phyloP scores from a whole-genome alignment of 1,140 invertebrate genomes.

The Marisa cornuarietis region DNA sequence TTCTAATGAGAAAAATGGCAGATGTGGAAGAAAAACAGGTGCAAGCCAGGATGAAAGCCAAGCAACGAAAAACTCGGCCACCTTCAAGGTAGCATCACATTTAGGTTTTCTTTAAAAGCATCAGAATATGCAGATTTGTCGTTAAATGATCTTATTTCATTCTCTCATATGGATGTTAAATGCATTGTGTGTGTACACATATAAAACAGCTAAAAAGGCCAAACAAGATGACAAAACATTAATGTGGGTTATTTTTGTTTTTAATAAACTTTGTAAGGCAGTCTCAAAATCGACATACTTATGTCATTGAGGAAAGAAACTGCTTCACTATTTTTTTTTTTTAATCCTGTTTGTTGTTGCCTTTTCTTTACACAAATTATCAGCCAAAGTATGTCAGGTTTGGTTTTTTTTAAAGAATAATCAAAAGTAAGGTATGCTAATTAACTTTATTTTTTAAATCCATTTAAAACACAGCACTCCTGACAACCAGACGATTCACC shows the following conservation, averaged over 20 bases:
- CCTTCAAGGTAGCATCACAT: constrained; percentile 37
- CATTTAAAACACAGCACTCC: constrained; percentile 39
- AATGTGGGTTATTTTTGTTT: no score
- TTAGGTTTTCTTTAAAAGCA: not conserved
- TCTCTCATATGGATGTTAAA: no score
- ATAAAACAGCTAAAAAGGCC: no score
- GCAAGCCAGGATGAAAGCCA: constrained; percentile 83
- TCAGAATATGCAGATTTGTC: no score
- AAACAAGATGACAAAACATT: no score
- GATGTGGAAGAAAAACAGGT: constrained; percentile 70
- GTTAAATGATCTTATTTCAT: no score
- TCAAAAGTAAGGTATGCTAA: not conserved
- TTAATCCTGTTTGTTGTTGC: not conserved
- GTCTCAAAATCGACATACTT: no score
- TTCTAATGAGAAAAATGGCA: constrained; percentile 89
- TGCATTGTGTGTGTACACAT: no score
- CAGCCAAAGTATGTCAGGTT: not conserved
- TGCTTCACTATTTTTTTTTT: no score
- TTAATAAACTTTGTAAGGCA: no score
- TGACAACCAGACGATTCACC: constrained; percentile 61
- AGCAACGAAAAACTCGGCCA: constrained; percentile 62
- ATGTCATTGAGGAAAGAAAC: no score
- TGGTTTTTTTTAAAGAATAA: not conserved
- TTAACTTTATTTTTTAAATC: not conserved
- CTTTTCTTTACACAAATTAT: not conserved